These are phyloP conservation scores for Cylindroiulus punctatus DNA, from an alignment of 2,888 invertebrate species.

Conservation along the genomic window DNA sequence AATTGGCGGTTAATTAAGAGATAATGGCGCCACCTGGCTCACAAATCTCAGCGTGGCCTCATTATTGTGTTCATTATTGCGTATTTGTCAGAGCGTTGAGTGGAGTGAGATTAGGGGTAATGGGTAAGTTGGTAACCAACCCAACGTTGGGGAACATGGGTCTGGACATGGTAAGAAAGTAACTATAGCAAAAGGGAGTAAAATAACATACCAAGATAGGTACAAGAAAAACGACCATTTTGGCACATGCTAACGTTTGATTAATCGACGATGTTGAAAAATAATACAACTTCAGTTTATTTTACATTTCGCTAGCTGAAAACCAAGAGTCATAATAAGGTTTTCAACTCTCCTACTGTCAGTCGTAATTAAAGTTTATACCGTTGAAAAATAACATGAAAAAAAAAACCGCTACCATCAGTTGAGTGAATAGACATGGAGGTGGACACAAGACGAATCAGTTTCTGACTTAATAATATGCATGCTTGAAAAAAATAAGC, in stretches of 20 bases:
- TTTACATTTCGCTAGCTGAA: not conserved
- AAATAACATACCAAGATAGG: not conserved
- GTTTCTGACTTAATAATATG: too few species aligned
- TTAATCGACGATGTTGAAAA: slow-evolving; percentile 3
- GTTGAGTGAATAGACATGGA: too few species aligned
- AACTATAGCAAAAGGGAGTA: not conserved
- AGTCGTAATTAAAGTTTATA: not conserved
- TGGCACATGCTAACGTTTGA: not conserved
- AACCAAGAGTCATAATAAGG: not conserved
- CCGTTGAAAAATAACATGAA: too few species aligned
- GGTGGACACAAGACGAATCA: too few species aligned
- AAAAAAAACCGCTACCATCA: too few species aligned
- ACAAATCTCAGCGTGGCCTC: not conserved
- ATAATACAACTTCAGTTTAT: not conserved
- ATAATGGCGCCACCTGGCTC: slow-evolving; percentile 2
- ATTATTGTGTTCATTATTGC: too few species aligned
- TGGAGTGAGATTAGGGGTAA: not conserved
- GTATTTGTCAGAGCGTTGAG: slow-evolving; percentile 11
- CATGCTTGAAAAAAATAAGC: too few species aligned
- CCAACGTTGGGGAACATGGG: not conserved
- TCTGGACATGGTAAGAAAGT: not conserved
- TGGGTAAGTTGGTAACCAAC: too few species aligned
- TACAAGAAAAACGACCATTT: not conserved
- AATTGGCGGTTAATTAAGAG: not conserved
- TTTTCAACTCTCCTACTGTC: not conserved